Percentiles rank a stretch among this genome's conserved stretches.
These are phyloP conservation scores for Neolamprologus kungweensis DNA, from an alignment of 2,113 vertebrate species.

Conservation along the genomic window DNA sequence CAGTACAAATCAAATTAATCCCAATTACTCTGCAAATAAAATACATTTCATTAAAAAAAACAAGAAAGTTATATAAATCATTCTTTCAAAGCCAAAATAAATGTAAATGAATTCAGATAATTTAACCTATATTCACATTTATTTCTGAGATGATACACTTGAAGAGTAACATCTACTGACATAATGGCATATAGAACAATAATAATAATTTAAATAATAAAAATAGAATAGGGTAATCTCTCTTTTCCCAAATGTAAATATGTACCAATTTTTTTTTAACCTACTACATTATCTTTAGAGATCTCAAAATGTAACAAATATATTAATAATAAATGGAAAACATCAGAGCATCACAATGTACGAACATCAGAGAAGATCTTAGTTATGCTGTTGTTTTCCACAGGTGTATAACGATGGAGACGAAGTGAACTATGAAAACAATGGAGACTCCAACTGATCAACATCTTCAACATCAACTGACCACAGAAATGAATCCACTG, in stretches of 20 bases:
- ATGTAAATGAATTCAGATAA: background rate
- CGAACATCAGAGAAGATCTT: background rate
- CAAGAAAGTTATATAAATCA: background rate
- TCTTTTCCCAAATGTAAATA: background rate
- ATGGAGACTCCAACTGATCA: background rate
- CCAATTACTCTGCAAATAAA: background rate
- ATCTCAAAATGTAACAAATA: background rate
- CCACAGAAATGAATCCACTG: background rate
- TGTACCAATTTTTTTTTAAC: background rate
- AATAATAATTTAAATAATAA: background rate
- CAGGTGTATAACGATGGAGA: background rate
- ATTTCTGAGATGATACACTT: background rate
- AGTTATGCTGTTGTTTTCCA: background rate
- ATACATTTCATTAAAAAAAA: background rate
- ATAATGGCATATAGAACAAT: background rate
- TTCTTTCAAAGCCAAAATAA: background rate
- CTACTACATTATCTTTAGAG: background rate
- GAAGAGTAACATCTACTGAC: background rate
- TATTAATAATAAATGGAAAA: background rate
- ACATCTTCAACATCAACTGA: background rate
- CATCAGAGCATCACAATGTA: background rate
- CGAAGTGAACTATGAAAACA: background rate
- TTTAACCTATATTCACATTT: background rate
- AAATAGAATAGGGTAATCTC: background rate
- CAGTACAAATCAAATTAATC: background rate